A percentile compares a stretch with the other conserved stretches of the same genome.
Conservation (phyloP, 1,140 invertebrate species). For the Elymnias hypermnestra region DNA sequence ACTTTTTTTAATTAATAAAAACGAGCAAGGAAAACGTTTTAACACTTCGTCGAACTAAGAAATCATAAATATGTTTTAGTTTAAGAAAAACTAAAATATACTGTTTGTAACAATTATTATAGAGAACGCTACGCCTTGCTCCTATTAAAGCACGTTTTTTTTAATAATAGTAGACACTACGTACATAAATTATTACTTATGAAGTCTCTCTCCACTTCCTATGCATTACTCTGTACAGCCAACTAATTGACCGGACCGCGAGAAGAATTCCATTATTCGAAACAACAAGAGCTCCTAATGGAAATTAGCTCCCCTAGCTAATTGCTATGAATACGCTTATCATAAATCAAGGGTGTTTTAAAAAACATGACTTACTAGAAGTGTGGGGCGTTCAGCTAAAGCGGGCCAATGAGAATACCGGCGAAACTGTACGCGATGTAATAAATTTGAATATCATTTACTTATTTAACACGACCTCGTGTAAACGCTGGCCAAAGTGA, state of each 20-base stretch:
- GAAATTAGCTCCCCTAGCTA: conserved; percentile 41
- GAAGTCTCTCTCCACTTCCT: too few relatives aligned
- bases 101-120: too few relatives aligned
- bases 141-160: too few relatives aligned
- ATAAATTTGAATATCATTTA: conserved; percentile 3
- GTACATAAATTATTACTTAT: too few relatives aligned
- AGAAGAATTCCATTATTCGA: conserved; percentile 33
- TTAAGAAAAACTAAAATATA: too few relatives aligned
- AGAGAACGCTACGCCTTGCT: too few relatives aligned
- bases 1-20: too few relatives aligned
- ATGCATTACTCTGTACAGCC: conserved; percentile 1
- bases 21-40: too few relatives aligned
- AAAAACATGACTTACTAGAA: conserved; percentile 22
- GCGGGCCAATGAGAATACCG: not conserved
- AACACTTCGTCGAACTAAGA: too few relatives aligned
- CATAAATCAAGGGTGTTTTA: conserved; percentile 43
- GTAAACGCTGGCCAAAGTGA: conserved; percentile 1
- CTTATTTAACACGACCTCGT: conserved; percentile 4
- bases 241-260: conserved; percentile 17
- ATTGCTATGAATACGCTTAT: conserved; percentile 48
- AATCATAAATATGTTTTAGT: too few relatives aligned
- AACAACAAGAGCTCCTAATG: conserved; percentile 41
- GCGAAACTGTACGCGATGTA: conserved; percentile 3
- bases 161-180: too few relatives aligned
- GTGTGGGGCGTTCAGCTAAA: not conserved